phyloP scores from a whole-genome alignment of 2,888 invertebrate species.

The Nezara viridula region DNA sequence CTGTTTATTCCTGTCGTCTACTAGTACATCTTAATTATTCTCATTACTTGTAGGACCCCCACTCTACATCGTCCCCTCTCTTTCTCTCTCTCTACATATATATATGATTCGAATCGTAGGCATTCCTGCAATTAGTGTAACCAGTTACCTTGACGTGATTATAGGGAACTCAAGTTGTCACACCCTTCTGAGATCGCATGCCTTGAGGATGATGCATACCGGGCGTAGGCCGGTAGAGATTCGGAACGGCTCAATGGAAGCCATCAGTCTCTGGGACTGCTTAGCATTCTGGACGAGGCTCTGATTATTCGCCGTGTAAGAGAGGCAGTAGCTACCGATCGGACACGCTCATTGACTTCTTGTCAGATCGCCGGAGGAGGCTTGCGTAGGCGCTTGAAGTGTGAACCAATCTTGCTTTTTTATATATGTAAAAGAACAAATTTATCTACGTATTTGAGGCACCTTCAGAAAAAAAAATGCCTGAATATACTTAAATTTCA shows the following conservation, averaged over 20 bases:
- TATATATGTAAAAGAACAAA: too few relatives aligned
- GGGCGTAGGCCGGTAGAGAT: conserved; percentile 10
- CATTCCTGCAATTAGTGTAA: neutral
- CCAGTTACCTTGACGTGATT: conserved; percentile 11
- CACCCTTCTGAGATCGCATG: conserved; percentile 12
- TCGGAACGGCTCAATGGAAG: conserved; percentile 46
- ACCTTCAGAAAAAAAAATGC: too few relatives aligned
- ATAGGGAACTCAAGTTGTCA: conserved; percentile 28
- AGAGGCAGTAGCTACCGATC: neutral
- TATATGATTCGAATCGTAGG: neutral
- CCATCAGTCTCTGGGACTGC: conserved; percentile 12
- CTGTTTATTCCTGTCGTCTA: too few relatives aligned
- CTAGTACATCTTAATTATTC: too few relatives aligned
- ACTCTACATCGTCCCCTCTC: too few relatives aligned
- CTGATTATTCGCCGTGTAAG: conserved; percentile 41
- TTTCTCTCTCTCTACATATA: too few relatives aligned
- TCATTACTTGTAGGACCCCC: too few relatives aligned
- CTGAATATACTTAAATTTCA: too few relatives aligned
- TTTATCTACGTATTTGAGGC: too few relatives aligned
- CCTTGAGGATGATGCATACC: conserved; percentile 1
- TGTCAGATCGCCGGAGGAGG: neutral
- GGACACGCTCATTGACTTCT: conserved; percentile 26
- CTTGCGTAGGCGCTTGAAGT: neutral
- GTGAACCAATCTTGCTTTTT: neutral
- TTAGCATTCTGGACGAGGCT: neutral